Base-by-base conservation (phyloP, 2,888 invertebrate genomes). In the Neoaliturus tenellus region DNA sequence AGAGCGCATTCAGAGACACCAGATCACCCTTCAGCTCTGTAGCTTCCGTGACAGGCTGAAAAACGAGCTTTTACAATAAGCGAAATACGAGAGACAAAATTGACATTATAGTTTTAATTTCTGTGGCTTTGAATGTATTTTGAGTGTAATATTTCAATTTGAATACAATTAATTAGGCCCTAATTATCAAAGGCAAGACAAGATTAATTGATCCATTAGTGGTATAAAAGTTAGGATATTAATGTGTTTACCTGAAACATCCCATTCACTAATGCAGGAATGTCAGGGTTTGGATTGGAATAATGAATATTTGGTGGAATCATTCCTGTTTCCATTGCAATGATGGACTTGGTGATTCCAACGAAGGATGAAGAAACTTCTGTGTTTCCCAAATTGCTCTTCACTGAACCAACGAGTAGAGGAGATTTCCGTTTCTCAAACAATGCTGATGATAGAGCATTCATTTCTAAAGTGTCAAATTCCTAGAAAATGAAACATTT, bases 351-450 rank as follows among this genome's bases (percentile, higher is more conserved):
- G n/a, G 91, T 91, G 48, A 92, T 87, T 8, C 91, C 89, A 62
- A 91, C 91, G 28, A 92, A 87, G 44, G 91, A 88, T 8, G 89
- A 87, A 44, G 89, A 88, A 17, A 92, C 92, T 87, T 93, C 93
- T 5, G 92, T 90, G 87, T 94, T 93, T 1, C 93, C 93, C 91
- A 93, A 92, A 89, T 93, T 93, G 51, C 92, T 92, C 87, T 93
- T 93, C 73, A 93, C 92, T 0, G 93, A 92, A 17, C 93, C 93
- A 85, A 93, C 91, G 12, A 92, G 89, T 20, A 93, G 89, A 10
- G 93, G 92, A 51, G 92, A 92, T 0, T 92, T 92, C 35, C 92
- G 81, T 12, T 73, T 67, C 91, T 90, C 87, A 92, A 90, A 86
- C 80, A 86, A 83, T 1, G 86, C 81, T n/a, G 87, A 84, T 14